Evolutionary conservation across 2,797 vertebrate genomes (phyloP).

Genomic region (Austrolebias charrua): DNA sequence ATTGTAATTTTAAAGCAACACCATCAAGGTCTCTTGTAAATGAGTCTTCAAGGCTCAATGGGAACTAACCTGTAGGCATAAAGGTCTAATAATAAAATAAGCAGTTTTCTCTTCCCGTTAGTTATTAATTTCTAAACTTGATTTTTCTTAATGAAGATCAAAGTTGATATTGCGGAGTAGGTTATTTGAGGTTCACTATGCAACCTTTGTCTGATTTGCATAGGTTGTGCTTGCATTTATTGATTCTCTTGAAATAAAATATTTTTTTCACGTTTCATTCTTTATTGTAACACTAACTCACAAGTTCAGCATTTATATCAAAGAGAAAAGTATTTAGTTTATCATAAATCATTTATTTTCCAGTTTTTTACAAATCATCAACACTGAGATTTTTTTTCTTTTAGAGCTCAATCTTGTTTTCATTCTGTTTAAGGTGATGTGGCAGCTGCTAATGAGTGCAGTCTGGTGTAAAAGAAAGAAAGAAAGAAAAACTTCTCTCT

Average conservation of each 20-base stretch:
- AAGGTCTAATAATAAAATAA: background rate
- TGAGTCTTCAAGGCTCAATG: too few species aligned
- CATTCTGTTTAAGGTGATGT: constrained; percentile 57
- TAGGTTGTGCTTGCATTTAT: background rate
- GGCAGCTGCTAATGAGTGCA: constrained; percentile 64
- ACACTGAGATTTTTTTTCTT: background rate
- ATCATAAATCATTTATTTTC: too few species aligned
- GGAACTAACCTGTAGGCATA: too few species aligned
- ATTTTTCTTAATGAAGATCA: background rate
- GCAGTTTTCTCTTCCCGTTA: background rate
- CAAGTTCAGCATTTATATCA: too few species aligned
- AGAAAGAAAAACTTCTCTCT: constrained; percentile 47
- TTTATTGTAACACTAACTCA: too few species aligned
- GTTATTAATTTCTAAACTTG: constrained; percentile 9
- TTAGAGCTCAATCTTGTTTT: background rate
- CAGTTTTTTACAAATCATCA: too few species aligned
- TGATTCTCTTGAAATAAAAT: background rate
- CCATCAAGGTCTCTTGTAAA: too few species aligned
- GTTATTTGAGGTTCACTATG: too few species aligned
- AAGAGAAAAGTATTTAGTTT: too few species aligned
- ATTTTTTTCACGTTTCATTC: too few species aligned
- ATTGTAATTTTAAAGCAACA: background rate
- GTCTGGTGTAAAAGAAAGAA: constrained; percentile 59
- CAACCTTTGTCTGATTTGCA: background rate
- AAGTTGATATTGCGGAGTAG: background rate